phyloP scores from a whole-genome alignment of 2,888 invertebrate species.

The Drosophila infuscata region DNA sequence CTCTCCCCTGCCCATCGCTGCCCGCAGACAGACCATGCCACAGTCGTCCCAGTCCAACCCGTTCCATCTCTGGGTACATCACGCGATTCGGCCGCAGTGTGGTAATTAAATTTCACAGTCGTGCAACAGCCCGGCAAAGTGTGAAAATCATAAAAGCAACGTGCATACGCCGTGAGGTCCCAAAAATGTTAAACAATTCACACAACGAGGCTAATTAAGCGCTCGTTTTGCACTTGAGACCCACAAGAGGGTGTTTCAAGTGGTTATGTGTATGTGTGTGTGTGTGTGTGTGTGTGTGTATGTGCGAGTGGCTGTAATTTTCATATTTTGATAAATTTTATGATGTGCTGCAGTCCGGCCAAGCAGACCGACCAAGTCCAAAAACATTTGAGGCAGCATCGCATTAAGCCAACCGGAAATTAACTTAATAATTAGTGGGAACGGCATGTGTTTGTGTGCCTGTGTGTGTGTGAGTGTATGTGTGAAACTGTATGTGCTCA shows the following conservation, averaged over 20 bases:
- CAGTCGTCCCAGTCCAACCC: neutral
- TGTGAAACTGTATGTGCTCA: neutral
- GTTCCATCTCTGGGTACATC: neutral
- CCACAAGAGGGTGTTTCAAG: conserved; percentile 56
- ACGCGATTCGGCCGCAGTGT: conserved; percentile 19
- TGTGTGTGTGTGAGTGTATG: conserved; percentile 10
- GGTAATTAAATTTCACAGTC: conserved; percentile 73
- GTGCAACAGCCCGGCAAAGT: conserved; percentile 63
- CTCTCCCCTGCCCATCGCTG: neutral
- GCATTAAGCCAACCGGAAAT: conserved; percentile 68
- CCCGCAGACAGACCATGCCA: neutral
- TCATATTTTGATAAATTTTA: conserved; percentile 74
- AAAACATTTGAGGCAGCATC: conserved; percentile 50
- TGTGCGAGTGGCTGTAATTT: conserved; percentile 57
- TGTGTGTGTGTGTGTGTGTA: conserved; percentile 40
- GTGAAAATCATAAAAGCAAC: conserved; percentile 77
- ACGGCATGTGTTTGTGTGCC: conserved; percentile 26
- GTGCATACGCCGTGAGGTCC: conserved; percentile 71
- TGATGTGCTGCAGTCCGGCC: conserved; percentile 64
- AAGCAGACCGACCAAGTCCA: conserved; percentile 33
- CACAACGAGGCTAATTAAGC: conserved; percentile 74
- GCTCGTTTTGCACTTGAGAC: conserved; percentile 69
- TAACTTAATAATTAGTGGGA: conserved; percentile 65
- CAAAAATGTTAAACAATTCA: conserved; percentile 79
- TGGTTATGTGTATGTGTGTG: conserved; percentile 11